Percentiles rank a stretch among this genome's conserved stretches.
Evolutionary conservation across 2,888 invertebrate species (phyloP).

Genomic region (Diarsia rubi): DNA sequence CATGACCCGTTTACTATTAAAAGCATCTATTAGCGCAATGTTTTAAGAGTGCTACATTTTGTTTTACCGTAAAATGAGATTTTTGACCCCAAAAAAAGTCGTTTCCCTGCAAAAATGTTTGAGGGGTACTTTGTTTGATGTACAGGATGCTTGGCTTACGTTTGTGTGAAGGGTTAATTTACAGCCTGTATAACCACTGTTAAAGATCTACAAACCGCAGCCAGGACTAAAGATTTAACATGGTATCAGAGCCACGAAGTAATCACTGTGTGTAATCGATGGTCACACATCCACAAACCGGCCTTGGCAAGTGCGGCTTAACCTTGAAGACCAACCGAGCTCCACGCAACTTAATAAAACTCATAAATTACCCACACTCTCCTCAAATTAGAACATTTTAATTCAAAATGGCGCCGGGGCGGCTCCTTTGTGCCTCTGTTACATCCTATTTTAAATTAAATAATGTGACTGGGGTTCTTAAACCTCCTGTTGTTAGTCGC

Average conservation of each 20-base stretch:
- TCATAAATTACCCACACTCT: constrained; percentile 42
- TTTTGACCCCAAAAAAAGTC: too few species aligned
- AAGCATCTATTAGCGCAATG: too few species aligned
- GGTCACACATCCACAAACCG: neutral
- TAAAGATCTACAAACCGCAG: neutral
- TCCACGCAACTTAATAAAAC: constrained; percentile 41
- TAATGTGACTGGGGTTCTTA: constrained; percentile 44
- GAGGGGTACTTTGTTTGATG: too few species aligned
- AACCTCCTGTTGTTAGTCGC: constrained; percentile 41
- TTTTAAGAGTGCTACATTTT: too few species aligned
- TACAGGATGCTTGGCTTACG: too few species aligned
- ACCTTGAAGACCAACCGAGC: neutral
- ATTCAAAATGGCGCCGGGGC: constrained; percentile 51
- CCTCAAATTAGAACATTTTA: constrained; percentile 58
- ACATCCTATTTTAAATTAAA: constrained; percentile 46
- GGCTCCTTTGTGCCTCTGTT: constrained; percentile 43
- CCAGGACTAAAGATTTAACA: neutral
- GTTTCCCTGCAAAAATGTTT: too few species aligned
- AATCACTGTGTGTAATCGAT: neutral
- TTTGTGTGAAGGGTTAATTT: too few species aligned
- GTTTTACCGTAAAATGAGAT: too few species aligned
- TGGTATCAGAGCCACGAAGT: neutral
- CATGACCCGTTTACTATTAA: too few species aligned
- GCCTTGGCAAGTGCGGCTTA: neutral
- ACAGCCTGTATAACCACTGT: neutral